A percentile compares a stretch with the other conserved stretches of the same genome.
phyloP scores from a whole-genome alignment of 2,888 invertebrate genomes.

The Rugalucina vietnamica region DNA sequence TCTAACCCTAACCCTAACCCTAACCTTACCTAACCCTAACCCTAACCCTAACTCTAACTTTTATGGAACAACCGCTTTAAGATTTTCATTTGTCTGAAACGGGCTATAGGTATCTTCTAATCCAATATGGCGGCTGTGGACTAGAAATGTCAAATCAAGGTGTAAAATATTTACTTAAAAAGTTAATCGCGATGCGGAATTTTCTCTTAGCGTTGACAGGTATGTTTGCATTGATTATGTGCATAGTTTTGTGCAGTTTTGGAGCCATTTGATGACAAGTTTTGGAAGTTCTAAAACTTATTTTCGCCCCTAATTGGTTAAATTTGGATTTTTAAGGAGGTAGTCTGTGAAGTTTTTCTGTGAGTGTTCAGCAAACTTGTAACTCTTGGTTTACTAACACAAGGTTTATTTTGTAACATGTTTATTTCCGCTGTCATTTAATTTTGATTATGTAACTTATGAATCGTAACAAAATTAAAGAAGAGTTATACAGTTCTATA shows the following conservation, averaged over 20 bases:
- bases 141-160: conserved; percentile 45
- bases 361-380: not conserved
- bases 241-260: not conserved
- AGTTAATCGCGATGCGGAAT: not conserved
- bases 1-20: too few species aligned
- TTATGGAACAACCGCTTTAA: not conserved
- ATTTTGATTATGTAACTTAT: too few species aligned
- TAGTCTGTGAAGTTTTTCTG: not conserved
- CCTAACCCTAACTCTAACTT: too few species aligned
- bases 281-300: not conserved
- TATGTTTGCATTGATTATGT: not conserved
- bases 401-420: not conserved
- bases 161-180: conserved; percentile 12
- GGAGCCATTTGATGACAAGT: not conserved
- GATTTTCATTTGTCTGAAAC: not conserved
- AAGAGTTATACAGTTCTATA: too few species aligned
- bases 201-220: not conserved
- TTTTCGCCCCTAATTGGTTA: not conserved
- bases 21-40: too few species aligned
- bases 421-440: too few species aligned
- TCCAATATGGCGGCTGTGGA: conserved; percentile 59
- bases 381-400: not conserved
- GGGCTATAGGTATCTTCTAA: conserved; percentile 5
- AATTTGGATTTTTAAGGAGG: too few species aligned
- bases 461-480: too few species aligned